These are phyloP conservation scores for Kryptolebias ocellatus DNA, from an alignment of 2,797 vertebrate genomes.

Conservation along the genomic window DNA sequence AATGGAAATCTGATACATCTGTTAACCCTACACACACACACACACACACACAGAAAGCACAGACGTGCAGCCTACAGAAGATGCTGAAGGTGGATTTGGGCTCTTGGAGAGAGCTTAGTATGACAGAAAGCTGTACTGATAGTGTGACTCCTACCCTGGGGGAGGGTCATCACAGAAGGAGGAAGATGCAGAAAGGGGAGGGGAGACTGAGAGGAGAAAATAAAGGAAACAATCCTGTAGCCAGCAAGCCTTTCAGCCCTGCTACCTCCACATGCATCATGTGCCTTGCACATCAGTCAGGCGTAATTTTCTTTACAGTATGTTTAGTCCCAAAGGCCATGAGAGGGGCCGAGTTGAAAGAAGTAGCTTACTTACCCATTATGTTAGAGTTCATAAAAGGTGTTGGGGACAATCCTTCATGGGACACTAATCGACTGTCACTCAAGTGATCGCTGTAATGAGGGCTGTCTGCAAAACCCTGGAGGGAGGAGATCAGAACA, in stretches of 20 bases:
- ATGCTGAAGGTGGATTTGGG: conserved; percentile 64
- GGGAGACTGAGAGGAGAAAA: conserved; percentile 46
- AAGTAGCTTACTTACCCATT: conserved; percentile 97
- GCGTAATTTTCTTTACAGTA: conserved; percentile 59
- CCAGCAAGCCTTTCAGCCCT: conserved; percentile 45
- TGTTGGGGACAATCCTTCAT: conserved; percentile 98
- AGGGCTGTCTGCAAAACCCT: conserved; percentile 98
- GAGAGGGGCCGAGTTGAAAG: conserved; percentile 76
- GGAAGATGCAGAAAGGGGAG: conserved; percentile 43
- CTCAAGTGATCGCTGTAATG: conserved; percentile 98
- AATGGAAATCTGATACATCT: conserved; percentile 26
- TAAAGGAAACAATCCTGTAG: conserved; percentile 38
- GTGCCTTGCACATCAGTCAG: conserved; percentile 66
- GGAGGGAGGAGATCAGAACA: conserved; percentile 87
- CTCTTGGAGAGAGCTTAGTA: conserved; percentile 71
- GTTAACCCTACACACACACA: conserved; percentile 48
- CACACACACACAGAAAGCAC: not conserved
- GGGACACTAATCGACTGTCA: conserved; percentile 98
- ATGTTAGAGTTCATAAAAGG: conserved; percentile 98
- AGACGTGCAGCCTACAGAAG: conserved; percentile 39
- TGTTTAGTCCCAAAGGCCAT: conserved; percentile 79
- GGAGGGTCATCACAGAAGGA: conserved; percentile 78
- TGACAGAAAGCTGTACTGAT: conserved; percentile 83
- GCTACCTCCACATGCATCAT: conserved; percentile 75
- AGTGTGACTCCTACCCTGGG: conserved; percentile 79